Evolutionary conservation across 2,888 invertebrate genomes (phyloP), one percentile per base, ranked within the genome.

Genomic region (Crepidodera aurea): DNA sequence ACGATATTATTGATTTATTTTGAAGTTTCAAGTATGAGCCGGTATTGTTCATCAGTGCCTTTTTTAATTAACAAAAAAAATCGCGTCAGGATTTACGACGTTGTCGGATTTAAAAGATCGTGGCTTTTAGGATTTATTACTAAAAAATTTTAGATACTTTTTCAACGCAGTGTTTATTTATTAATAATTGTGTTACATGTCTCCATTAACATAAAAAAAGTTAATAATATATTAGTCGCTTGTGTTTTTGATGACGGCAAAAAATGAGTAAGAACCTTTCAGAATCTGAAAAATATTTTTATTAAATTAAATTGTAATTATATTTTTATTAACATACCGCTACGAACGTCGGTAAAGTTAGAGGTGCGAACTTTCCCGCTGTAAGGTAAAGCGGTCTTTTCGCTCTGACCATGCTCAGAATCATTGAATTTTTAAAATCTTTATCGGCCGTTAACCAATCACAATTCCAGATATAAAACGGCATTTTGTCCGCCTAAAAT

Each of bases 361-460:
- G 65, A 2, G 78, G 78, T 29, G 75, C 75, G 65, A 79, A 78
- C 69, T 77, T 76, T 40, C 79, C 79, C 29, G 76, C 77, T 2
- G 78, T 79, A 25, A 79, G 69, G 68, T 72, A 71, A 10, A 79
- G 63, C 0, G 76, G 76, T 65, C 71, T 73, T 57, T 73, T 73
- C 63, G 77, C 70, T 51, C 78, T 65, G 12, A 73, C 69, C 77
- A 79, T 79, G 15, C 77, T 79, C 29, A 78, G 73, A 18, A 79
- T 69, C 75, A 79, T 75, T 2, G 68, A 71, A 34, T 68, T 72
- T 55, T 74, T 77, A 50, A 75, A 77, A n/a, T 67, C 57, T 5
- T 56, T 64, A 39, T 76, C 71, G 16, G 71, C 65, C 1, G 69
- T 65, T 5, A 77, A 53, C 78, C 79, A 79, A 22, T 77, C 73